Evolutionary conservation across 2,113 vertebrate species (phyloP).

Genomic region (Nothocercus nigrocapillus): DNA sequence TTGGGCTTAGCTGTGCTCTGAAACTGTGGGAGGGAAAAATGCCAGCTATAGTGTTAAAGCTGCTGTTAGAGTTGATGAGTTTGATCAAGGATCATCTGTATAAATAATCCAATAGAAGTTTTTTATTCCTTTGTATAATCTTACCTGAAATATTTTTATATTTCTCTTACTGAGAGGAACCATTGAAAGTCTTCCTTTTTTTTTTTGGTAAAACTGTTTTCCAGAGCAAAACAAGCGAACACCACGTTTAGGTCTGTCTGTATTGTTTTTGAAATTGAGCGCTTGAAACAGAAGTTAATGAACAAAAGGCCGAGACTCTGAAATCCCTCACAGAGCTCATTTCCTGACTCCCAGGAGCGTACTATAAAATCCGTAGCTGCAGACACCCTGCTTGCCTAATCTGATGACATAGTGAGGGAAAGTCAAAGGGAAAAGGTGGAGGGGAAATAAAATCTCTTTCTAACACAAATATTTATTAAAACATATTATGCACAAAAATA

Average conservation of each 20-base stretch:
- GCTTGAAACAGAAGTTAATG: background rate
- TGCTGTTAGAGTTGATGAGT: background rate
- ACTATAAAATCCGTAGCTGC: background rate
- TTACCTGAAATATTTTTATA: background rate
- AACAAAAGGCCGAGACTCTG: background rate
- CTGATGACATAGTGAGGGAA: background rate
- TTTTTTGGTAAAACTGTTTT: background rate
- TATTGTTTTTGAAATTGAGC: background rate
- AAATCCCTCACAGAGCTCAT: background rate
- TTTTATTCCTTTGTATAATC: background rate
- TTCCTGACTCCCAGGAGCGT: background rate
- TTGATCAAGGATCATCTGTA: rapidly evolving
- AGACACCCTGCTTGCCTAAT: background rate
- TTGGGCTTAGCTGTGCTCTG: background rate
- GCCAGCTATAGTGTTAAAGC: background rate
- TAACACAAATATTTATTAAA: background rate
- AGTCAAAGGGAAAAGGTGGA: background rate
- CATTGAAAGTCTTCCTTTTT: background rate
- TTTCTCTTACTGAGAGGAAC: background rate
- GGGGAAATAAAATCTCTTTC: background rate
- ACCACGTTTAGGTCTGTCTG: background rate
- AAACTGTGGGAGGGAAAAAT: background rate
- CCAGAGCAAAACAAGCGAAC: background rate
- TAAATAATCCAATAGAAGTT: background rate
- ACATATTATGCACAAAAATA: background rate